Percentiles rank a stretch among this genome's conserved stretches.
These are phyloP conservation scores for Ormyrus labotus DNA, from an alignment of 2,888 invertebrate species.

Conservation along the genomic window DNA sequence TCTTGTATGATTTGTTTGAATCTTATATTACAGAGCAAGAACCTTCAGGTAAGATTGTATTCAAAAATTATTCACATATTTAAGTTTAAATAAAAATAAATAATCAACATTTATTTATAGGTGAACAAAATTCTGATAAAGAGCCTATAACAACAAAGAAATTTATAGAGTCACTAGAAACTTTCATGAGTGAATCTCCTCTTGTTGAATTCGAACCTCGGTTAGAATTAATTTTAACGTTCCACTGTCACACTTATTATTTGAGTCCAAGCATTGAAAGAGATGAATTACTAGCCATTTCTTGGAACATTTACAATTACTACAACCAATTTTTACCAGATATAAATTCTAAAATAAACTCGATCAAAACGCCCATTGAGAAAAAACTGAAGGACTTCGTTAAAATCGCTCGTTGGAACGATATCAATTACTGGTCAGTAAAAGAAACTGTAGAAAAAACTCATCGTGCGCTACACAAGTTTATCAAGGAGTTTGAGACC, in stretches of 20 bases:
- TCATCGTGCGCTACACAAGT: slow-evolving; percentile 91
- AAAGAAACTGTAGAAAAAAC: slow-evolving; percentile 92
- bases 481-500: slow-evolving; percentile 89
- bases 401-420: slow-evolving; percentile 96
- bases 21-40: slow-evolving; percentile 77
- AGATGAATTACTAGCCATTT: slow-evolving; percentile 80
- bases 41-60: slow-evolving; percentile 7
- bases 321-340: slow-evolving; percentile 87
- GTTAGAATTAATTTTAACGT: slow-evolving; percentile 86
- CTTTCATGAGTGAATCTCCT: slow-evolving; percentile 89
- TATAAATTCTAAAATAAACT: slow-evolving; percentile 82
- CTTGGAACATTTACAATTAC: slow-evolving; percentile 90
- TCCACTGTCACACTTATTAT: slow-evolving; percentile 87
- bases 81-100: background rate
- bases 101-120: slow-evolving; percentile 10
- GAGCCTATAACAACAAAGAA: slow-evolving; percentile 69
- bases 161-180: slow-evolving; percentile 81
- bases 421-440: slow-evolving; percentile 95
- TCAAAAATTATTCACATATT: background rate
- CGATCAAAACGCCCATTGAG: slow-evolving; percentile 88
- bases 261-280: slow-evolving; percentile 73
- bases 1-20: slow-evolving; percentile 85
- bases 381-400: slow-evolving; percentile 95
- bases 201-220: slow-evolving; percentile 90
- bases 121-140: slow-evolving; percentile 47